Base-by-base conservation (phyloP, 2,113 vertebrate species). In the Caretta caretta region DNA sequence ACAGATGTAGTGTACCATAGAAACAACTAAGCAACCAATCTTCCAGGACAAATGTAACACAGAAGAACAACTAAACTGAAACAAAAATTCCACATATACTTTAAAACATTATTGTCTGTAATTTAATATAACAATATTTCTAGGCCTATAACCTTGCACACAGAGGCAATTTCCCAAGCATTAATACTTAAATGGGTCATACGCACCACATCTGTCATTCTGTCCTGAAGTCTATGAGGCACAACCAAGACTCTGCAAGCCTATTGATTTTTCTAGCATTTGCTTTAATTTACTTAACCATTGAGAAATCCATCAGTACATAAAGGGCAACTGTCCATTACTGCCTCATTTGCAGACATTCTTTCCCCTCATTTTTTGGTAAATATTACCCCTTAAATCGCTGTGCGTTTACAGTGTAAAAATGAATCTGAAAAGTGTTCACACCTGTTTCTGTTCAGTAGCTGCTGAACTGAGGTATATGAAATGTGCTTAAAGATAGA, bases 381-480 rank as follows among this genome's bases (percentile, higher is more conserved):
- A 98, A 98, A 98, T 98, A 98, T 98, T 98, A 98, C 97, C 91
- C 96, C 96, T 98, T 97, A 97, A 98, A 98, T 97, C 80, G 54
- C 95, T 97, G 96, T 90, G 97, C 98, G 98, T 99, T 99, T 98
- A 98, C 98, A 98, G 98, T 96, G 97, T 97, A 98, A 99, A 99
- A 99, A 99, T 97, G 98, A 99, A 99, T 98, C 98, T 97, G 93
- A 98, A 98, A 98, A 97, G 98, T 98, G 98, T 99, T 99, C 99
- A 99, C 99, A 99, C 99, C 99, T 99, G 99, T 99, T 99, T 99
- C 98, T 99, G 98, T 96, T 99, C 99, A 98, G 98, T 98, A 96
- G 98, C 97, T 98, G 97, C 98, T 98, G 97, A 98, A 98, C 93
- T 90, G 98, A 99, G 98, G 98, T 99, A 98, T 97, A 98, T 96